phyloP scores from a whole-genome alignment of 2,797 vertebrate genomes.

The Delichon dasypus region DNA sequence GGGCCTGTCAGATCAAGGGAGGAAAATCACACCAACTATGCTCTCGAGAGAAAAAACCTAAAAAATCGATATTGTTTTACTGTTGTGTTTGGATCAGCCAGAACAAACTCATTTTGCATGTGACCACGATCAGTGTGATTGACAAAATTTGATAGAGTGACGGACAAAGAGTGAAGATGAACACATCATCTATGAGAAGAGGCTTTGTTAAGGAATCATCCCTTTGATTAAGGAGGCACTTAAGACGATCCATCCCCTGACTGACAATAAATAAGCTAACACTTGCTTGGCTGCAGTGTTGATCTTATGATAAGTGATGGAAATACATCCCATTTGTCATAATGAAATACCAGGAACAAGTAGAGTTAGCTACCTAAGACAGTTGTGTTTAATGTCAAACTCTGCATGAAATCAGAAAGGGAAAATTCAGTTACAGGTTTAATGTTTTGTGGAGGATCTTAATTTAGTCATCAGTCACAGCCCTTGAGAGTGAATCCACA shows the following conservation, averaged over 20 bases:
- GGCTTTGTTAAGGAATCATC: neutral
- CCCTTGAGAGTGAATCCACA: neutral
- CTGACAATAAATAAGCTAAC: conserved; percentile 58
- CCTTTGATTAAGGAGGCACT: conserved; percentile 24
- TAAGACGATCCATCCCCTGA: conserved; percentile 14
- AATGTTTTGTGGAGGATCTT: neutral
- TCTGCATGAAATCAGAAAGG: neutral
- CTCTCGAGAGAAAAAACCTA: neutral
- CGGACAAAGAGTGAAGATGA: accelerated
- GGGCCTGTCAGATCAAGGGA: neutral
- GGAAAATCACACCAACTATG: neutral
- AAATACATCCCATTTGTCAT: conserved; percentile 46
- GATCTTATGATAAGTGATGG: conserved; percentile 47
- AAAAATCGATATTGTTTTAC: neutral
- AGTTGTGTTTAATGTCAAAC: neutral
- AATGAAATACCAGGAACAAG: conserved; percentile 17
- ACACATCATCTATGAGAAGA: neutral
- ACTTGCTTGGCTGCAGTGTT: conserved; percentile 34
- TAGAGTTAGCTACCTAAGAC: conserved; percentile 25
- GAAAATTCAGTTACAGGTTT: neutral
- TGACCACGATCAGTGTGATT: neutral
- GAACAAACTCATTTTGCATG: neutral
- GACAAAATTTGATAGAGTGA: neutral
- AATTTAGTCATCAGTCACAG: neutral
- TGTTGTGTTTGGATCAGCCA: neutral